These are phyloP conservation scores for Drepana arcuata DNA, from an alignment of 1,140 invertebrate genomes.

Conservation along the genomic window DNA sequence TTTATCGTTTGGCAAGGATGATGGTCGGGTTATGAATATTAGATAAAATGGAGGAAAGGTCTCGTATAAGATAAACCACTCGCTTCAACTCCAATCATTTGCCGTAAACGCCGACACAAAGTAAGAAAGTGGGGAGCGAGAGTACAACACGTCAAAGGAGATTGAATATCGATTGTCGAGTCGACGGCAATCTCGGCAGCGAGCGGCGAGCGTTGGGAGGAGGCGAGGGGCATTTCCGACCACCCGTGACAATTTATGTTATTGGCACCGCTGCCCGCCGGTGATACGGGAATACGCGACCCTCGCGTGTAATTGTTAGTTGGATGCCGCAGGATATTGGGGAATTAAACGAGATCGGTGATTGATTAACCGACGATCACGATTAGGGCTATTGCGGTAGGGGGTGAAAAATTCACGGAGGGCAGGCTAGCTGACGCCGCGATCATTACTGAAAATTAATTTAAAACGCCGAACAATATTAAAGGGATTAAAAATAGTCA, in stretches of 20 bases:
- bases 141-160: slow-evolving; percentile 64
- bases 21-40: too few species aligned
- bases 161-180: slow-evolving; percentile 70
- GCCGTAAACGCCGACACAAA: slow-evolving; percentile 54
- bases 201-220: slow-evolving; percentile 6
- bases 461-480: too few species aligned
- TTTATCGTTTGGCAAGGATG: too few species aligned
- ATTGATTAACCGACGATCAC: slow-evolving; percentile 66
- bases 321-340: slow-evolving; percentile 62
- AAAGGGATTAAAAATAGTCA: background rate
- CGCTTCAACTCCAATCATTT: slow-evolving; percentile 44
- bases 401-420: slow-evolving; percentile 29
- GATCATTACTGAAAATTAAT: too few species aligned
- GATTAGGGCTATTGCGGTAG: slow-evolving; percentile 43
- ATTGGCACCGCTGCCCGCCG: slow-evolving; percentile 49
- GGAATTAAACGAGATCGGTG: slow-evolving; percentile 59
- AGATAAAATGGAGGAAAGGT: too few species aligned
- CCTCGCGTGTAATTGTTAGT: slow-evolving; percentile 63
- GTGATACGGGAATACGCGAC: slow-evolving; percentile 58
- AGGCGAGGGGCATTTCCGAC: slow-evolving; percentile 34
- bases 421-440: too few species aligned
- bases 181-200: slow-evolving; percentile 51
- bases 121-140: slow-evolving; percentile 58
- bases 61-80: too few species aligned
- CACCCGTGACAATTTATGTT: slow-evolving; percentile 64